phyloP scores from a whole-genome alignment of 2,113 vertebrate genomes.

The Hoplias malabaricus region DNA sequence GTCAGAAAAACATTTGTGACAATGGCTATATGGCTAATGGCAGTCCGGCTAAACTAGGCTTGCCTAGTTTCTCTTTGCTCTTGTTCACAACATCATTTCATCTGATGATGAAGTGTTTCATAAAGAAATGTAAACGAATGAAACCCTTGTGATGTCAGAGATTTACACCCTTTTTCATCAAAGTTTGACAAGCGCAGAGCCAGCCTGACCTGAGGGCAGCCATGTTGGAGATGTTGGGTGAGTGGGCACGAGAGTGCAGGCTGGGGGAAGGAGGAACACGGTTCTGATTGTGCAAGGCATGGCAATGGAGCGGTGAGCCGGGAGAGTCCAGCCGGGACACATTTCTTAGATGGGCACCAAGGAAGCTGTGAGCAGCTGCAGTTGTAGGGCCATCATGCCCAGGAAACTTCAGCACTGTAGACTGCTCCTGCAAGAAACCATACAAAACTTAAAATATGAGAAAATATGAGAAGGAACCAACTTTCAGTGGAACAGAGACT shows the following conservation, averaged over 20 bases:
- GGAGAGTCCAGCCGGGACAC: constrained; percentile 87
- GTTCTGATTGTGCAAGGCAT: constrained; percentile 85
- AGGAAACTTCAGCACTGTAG: constrained; percentile 80
- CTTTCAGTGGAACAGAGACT: too few relatives aligned
- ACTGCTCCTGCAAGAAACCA: constrained; percentile 79
- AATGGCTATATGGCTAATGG: too few relatives aligned
- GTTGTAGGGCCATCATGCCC: constrained; percentile 77
- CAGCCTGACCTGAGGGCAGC: constrained; percentile 84
- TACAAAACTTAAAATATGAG: background rate
- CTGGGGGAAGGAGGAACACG: constrained; percentile 83
- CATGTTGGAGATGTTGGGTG: constrained; percentile 92
- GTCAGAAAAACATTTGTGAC: too few relatives aligned
- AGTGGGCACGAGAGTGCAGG: constrained; percentile 85
- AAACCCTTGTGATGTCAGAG: too few relatives aligned
- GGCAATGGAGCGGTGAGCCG: constrained; percentile 88
- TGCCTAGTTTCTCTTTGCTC: too few relatives aligned
- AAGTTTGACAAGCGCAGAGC: background rate
- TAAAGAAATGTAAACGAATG: background rate
- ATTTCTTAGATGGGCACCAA: constrained; percentile 84
- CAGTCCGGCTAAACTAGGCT: too few relatives aligned
- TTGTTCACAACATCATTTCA: too few relatives aligned
- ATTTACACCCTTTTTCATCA: too few relatives aligned
- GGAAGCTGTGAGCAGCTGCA: constrained; percentile 77
- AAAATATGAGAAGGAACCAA: too few relatives aligned
- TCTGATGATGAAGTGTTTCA: too few relatives aligned